Evolutionary conservation across 2,797 vertebrate genomes (phyloP).

Genomic region (Catamblyrhynchus diadema): DNA sequence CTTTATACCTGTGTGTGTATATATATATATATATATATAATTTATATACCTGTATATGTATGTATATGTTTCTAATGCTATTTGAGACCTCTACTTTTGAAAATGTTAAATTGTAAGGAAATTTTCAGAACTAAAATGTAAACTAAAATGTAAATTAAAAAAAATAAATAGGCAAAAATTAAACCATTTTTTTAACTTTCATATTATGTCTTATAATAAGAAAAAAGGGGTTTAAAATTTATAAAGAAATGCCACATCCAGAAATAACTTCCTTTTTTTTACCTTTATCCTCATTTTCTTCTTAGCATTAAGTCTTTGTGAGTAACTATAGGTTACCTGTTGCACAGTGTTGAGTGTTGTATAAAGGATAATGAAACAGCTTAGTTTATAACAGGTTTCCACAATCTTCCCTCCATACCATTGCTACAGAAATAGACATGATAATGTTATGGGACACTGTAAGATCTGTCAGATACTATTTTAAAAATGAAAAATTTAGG

Average conservation of each 20-base stretch:
- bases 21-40: no score
- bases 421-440: background rate
- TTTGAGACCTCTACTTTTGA: background rate
- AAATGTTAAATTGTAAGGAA: background rate
- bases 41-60: background rate
- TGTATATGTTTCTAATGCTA: background rate
- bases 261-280: background rate
- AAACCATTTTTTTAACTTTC: background rate
- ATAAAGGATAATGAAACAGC: background rate
- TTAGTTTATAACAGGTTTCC: background rate
- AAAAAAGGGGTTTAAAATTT: background rate
- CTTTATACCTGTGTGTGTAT: no score
- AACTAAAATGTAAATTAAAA: background rate
- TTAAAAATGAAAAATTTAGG: background rate
- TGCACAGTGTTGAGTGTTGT: background rate
- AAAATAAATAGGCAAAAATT: background rate
- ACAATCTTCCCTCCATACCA: background rate
- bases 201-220: background rate
- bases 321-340: background rate
- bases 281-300: background rate
- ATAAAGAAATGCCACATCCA: background rate
- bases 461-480: background rate
- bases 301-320: background rate
- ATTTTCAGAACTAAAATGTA: background rate
- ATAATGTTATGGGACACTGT: background rate